A percentile compares a stretch with the other conserved stretches of the same genome.
phyloP scores from a whole-genome alignment of 2,113 vertebrate species.

The Elephas maximus region DNA sequence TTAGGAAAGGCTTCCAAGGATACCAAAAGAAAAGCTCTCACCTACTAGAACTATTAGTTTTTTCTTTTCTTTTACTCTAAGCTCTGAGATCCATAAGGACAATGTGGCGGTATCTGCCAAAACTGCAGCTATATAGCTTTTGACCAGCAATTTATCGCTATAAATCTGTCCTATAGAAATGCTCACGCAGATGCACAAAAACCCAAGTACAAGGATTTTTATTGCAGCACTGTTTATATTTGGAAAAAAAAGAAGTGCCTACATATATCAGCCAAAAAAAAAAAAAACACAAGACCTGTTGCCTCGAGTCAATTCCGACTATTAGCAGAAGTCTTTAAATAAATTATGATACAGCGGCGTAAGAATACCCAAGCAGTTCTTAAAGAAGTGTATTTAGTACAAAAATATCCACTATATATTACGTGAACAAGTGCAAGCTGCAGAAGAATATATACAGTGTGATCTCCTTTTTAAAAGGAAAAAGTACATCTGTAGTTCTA shows the following conservation, averaged over 20 bases:
- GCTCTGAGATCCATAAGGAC: conserved; percentile 2
- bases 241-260: neutral
- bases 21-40: neutral
- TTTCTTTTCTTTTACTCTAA: conserved; percentile 30
- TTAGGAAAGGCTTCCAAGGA: conserved; percentile 32
- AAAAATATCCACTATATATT: neutral
- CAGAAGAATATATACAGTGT: neutral
- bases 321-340: conserved; percentile 47
- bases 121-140: neutral
- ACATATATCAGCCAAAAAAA: neutral
- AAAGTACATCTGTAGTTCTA: conserved; percentile 17
- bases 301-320: too few species aligned
- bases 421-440: conserved; percentile 12
- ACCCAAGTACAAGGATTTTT: neutral
- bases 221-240: neutral
- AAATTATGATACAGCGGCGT: neutral
- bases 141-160: neutral
- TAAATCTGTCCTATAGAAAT: conserved; percentile 36
- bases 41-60: neutral
- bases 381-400: conserved; percentile 28
- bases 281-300: too few species aligned
- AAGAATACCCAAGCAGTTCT: conserved; percentile 37
- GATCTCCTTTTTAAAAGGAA: conserved; percentile 9
- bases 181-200: neutral
- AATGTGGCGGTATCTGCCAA: conserved; percentile 29